A percentile compares a stretch with the other conserved stretches of the same genome.
These are phyloP conservation scores for Lonchura striata DNA, from an alignment of 2,113 vertebrate genomes.

Conservation along the genomic window DNA sequence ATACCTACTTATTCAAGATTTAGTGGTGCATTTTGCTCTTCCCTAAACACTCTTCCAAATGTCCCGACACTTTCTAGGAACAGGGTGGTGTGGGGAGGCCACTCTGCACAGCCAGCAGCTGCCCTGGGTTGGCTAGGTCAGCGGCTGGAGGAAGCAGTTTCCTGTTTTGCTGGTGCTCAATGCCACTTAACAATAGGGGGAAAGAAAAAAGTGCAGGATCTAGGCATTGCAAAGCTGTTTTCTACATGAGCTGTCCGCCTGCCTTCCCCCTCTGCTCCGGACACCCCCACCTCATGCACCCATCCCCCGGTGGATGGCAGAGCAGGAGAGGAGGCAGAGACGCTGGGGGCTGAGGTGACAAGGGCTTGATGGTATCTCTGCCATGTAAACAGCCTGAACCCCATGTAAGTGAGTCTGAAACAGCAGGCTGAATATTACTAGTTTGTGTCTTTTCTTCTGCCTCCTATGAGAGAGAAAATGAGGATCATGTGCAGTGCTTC, in stretches of 20 bases:
- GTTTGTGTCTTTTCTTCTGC: background rate
- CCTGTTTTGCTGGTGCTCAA: slow-evolving; percentile 76
- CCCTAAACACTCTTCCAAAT: background rate
- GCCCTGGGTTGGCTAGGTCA: slow-evolving; percentile 9
- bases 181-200: slow-evolving; percentile 75
- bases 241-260: slow-evolving; percentile 7
- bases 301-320: background rate
- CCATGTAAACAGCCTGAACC: background rate
- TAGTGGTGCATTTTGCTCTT: background rate
- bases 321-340: background rate
- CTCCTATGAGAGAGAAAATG: background rate
- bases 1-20: slow-evolving; percentile 4
- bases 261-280: background rate
- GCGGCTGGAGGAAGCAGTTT: slow-evolving; percentile 66
- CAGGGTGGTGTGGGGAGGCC: background rate
- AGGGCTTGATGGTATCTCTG: background rate
- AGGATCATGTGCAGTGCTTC: background rate
- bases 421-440: background rate
- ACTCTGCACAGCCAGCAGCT: slow-evolving; percentile 34
- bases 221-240: slow-evolving; percentile 48
- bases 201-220: slow-evolving; percentile 68
- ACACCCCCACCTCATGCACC: background rate
- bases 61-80: slow-evolving; percentile 48
- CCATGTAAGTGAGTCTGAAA: background rate
- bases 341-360: rapidly evolving